A percentile compares a stretch with the other conserved stretches of the same genome.
These are phyloP conservation scores for Drosophila simulans DNA, from an alignment of 1,140 invertebrate species.

Conservation along the genomic window DNA sequence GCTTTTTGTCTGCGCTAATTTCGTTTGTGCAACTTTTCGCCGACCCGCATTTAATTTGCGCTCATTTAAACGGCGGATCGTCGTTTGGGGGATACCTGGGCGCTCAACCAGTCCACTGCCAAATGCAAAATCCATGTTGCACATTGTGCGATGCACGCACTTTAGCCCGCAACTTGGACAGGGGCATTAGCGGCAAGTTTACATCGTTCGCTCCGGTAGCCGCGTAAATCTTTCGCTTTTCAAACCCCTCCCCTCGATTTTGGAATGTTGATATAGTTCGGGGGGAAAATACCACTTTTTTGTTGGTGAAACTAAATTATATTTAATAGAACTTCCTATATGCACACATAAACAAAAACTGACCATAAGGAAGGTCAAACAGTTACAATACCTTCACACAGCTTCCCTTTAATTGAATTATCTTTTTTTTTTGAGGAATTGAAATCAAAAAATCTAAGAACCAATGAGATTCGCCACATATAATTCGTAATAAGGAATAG, in stretches of 20 bases:
- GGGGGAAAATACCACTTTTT: not conserved
- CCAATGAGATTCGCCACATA: not conserved
- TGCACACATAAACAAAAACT: no score
- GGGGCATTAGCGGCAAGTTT: constrained; percentile 59
- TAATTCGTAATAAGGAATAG: constrained; percentile 1
- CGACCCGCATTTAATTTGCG: constrained; percentile 78
- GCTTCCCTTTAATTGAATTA: no score
- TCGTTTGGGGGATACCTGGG: not conserved
- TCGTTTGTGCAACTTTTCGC: constrained; percentile 66
- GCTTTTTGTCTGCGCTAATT: constrained; percentile 55
- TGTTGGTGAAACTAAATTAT: no score
- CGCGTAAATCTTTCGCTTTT: constrained; percentile 1
- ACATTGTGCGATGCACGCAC: constrained; percentile 67
- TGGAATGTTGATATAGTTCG: not conserved
- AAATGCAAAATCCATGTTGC: constrained; percentile 76
- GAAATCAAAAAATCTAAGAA: not conserved
- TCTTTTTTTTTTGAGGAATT: no score
- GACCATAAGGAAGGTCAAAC: no score
- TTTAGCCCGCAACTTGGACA: constrained; percentile 44
- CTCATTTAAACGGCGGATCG: constrained; percentile 67
- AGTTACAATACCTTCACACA: no score
- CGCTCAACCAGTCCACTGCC: constrained; percentile 23
- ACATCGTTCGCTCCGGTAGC: constrained; percentile 42
- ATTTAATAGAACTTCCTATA: no score
- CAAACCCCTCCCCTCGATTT: not conserved